phyloP scores from a whole-genome alignment of 2,888 invertebrate genomes.

The Coenonympha glycerion region DNA sequence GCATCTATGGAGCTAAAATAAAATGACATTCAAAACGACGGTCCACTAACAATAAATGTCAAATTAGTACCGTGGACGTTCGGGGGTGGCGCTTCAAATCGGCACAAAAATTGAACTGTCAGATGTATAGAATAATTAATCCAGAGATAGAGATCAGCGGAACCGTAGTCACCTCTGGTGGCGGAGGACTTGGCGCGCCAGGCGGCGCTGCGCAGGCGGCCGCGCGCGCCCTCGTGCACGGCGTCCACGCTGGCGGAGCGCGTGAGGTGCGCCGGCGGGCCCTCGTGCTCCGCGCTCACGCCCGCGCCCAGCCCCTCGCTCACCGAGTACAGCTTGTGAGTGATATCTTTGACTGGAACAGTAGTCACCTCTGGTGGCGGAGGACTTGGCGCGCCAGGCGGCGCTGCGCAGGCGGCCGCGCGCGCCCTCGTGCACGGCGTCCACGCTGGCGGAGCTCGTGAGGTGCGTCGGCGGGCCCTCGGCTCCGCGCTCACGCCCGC shows the following conservation, averaged over 20 bases:
- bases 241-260: slow-evolving; percentile 86
- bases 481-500: slow-evolving; percentile 63
- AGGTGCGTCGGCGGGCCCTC: slow-evolving; percentile 66
- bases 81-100: no score
- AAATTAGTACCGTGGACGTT: no score
- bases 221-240: slow-evolving; percentile 85
- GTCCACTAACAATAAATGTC: no score
- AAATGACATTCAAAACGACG: no score
- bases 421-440: slow-evolving; percentile 86
- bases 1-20: no score
- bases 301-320: slow-evolving; percentile 82
- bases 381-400: slow-evolving; percentile 73
- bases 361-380: slow-evolving; percentile 45
- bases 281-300: slow-evolving; percentile 57
- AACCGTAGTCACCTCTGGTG: slow-evolving; percentile 48
- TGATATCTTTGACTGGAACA: no score
- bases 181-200: slow-evolving; percentile 71
- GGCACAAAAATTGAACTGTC: no score
- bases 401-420: slow-evolving; percentile 82
- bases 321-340: no score
- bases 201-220: slow-evolving; percentile 80
- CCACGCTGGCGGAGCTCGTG: slow-evolving; percentile 83
- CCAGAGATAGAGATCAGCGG: no score
- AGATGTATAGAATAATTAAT: no score
- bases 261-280: slow-evolving; percentile 69